Percentiles rank a stretch among this genome's conserved stretches.
These are phyloP conservation scores for Pterois miles DNA, from an alignment of 2,797 vertebrate species.

Conservation along the genomic window DNA sequence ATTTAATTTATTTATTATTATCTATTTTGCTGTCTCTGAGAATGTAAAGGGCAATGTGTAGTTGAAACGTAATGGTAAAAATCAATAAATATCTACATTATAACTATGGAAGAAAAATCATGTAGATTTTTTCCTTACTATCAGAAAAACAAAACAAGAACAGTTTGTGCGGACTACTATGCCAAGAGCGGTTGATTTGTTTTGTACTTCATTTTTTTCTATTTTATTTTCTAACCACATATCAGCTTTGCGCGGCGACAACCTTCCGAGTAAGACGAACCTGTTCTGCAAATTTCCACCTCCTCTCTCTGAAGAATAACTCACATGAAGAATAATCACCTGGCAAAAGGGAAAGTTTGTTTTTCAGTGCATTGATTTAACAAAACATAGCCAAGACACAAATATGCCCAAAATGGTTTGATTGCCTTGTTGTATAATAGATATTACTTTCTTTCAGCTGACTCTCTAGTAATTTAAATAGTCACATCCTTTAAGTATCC, in stretches of 20 bases:
- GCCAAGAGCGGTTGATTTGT: no score
- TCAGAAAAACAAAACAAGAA: background rate
- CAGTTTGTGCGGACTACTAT: background rate
- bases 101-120: background rate
- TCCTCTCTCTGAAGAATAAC: no score
- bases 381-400: background rate
- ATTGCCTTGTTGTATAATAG: background rate
- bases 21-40: no score
- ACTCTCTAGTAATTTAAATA: background rate
- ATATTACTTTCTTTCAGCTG: background rate
- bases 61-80: background rate
- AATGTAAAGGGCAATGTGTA: no score
- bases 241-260: no score
- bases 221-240: no score
- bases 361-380: background rate
- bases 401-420: background rate
- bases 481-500: background rate
- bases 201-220: rapidly evolving
- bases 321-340: background rate
- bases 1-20: no score
- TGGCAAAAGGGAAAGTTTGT: background rate
- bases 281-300: background rate
- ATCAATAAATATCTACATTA: background rate
- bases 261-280: background rate
- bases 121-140: background rate